These are phyloP conservation scores for Lasaia peninsularis DNA, from an alignment of 1,140 invertebrate species.

Conservation along the genomic window DNA sequence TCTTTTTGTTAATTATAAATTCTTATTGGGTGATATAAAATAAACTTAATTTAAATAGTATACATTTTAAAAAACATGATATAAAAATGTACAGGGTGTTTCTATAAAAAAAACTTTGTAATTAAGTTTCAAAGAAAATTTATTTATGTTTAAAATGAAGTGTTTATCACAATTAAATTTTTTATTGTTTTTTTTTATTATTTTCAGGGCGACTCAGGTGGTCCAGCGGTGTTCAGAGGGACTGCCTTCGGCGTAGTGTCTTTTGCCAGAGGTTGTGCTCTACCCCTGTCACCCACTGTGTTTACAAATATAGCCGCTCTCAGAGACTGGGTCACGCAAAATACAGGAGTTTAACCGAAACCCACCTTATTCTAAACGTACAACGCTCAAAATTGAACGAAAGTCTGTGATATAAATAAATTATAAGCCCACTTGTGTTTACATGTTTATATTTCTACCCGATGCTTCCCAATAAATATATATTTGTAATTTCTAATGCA, in stretches of 20 bases:
- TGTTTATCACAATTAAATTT: no score
- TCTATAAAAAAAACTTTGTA: no score
- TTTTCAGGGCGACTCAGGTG: slow-evolving; percentile 66
- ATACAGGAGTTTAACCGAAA: slow-evolving; percentile 52
- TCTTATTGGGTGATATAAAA: no score
- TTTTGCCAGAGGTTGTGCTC: slow-evolving; percentile 64
- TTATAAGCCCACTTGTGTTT: slow-evolving; percentile 26
- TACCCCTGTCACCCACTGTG: slow-evolving; percentile 66
- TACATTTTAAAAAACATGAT: no score
- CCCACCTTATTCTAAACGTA: slow-evolving; percentile 15
- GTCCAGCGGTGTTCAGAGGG: slow-evolving; percentile 62
- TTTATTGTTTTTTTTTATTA: not conserved
- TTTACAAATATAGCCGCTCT: slow-evolving; percentile 65
- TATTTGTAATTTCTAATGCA: no score
- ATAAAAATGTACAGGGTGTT: no score
- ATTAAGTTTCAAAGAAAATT: no score
- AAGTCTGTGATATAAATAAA: slow-evolving; percentile 50
- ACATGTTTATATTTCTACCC: slow-evolving; percentile 20
- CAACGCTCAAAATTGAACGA: slow-evolving; percentile 23
- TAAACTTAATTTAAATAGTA: no score
- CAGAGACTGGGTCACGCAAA: slow-evolving; percentile 62
- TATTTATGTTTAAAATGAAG: no score
- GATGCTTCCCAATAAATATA: not conserved
- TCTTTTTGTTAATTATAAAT: no score
- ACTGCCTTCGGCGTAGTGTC: slow-evolving; percentile 67